A percentile compares a stretch with the other conserved stretches of the same genome.
phyloP scores from a whole-genome alignment of 2,113 vertebrate species.

The Shinisaurus crocodilurus region DNA sequence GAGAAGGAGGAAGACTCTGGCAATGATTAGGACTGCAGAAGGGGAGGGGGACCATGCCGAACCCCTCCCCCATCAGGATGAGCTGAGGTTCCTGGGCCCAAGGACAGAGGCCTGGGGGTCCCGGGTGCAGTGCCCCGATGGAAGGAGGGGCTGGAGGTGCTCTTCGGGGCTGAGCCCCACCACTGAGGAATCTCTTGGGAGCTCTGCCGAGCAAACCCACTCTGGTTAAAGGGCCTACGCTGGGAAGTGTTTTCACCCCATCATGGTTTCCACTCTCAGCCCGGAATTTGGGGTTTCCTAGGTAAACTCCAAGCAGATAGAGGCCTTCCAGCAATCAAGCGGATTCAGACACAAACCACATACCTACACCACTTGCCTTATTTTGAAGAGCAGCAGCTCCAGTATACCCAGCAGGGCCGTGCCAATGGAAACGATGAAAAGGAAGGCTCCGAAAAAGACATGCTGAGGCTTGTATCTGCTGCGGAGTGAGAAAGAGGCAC shows the following conservation, averaged over 20 bases:
- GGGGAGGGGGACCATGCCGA: too few relatives aligned
- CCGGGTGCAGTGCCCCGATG: too few relatives aligned
- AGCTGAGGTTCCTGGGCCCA: too few relatives aligned
- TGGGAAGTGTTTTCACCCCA: background rate
- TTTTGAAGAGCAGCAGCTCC: slow-evolving; percentile 81
- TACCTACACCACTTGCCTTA: slow-evolving; percentile 73
- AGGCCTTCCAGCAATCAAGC: background rate
- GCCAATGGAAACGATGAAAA: slow-evolving; percentile 83
- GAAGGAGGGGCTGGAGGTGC: too few relatives aligned
- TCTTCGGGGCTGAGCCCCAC: too few relatives aligned
- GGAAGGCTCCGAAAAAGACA: slow-evolving; percentile 82
- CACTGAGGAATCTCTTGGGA: too few relatives aligned
- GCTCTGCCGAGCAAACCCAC: too few relatives aligned
- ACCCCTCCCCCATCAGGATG: too few relatives aligned
- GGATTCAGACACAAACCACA: background rate
- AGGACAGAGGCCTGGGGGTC: too few relatives aligned
- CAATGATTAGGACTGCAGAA: too few relatives aligned
- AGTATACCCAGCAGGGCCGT: slow-evolving; percentile 87
- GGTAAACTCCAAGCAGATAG: background rate
- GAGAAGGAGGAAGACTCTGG: too few relatives aligned
- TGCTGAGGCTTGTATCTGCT: slow-evolving; percentile 80
- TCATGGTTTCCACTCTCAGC: background rate
- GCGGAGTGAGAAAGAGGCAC: slow-evolving; percentile 76
- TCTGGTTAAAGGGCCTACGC: too few relatives aligned
- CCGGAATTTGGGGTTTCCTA: background rate